These are phyloP conservation scores for Xylocopa sonorina DNA, from an alignment of 1,140 invertebrate genomes.

Conservation along the genomic window DNA sequence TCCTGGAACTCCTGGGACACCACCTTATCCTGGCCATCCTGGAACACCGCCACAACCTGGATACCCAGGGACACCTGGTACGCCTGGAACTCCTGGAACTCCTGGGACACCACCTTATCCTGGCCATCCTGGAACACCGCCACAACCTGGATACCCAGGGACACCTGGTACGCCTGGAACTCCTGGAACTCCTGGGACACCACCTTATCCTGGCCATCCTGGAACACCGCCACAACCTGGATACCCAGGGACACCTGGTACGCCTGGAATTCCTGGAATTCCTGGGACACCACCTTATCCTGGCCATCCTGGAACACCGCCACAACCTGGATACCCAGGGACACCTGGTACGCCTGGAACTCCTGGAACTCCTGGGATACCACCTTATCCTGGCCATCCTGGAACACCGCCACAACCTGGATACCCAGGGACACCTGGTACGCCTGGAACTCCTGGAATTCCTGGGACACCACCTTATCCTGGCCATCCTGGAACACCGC, in stretches of 20 bases:
- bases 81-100: not conserved
- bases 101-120: too few species aligned
- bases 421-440: conserved; percentile 78
- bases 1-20: not conserved
- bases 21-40: too few species aligned
- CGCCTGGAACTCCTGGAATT: conserved; percentile 42
- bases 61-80: conserved; percentile 28
- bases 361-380: conserved; percentile 54
- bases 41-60: conserved; percentile 25
- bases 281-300: conserved; percentile 77
- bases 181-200: conserved; percentile 78
- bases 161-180: not conserved
- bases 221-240: conserved; percentile 21
- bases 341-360: conserved; percentile 69
- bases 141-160: conserved; percentile 12
- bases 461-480: too few species aligned
- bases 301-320: not conserved
- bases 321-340: conserved; percentile 72
- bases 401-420: conserved; percentile 2
- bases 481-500: conserved; percentile 65
- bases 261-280: conserved; percentile 54
- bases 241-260: not conserved
- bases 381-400: too few species aligned
- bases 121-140: not conserved
- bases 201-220: conserved; percentile 42